Evolutionary conservation across 2,797 vertebrate genomes (phyloP).

Genomic region (Crax fasciolata): DNA sequence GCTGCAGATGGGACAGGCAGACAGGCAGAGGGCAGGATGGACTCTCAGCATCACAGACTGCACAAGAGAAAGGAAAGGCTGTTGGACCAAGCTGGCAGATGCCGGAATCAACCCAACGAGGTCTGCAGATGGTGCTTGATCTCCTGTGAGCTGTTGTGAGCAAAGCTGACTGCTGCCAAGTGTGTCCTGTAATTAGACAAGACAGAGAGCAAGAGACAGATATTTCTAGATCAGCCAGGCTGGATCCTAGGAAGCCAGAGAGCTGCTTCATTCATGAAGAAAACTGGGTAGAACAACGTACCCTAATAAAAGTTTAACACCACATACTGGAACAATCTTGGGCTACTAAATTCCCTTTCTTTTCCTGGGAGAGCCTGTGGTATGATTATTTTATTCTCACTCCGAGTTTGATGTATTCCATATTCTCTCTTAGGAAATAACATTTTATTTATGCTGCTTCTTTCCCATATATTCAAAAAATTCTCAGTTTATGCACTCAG

Average conservation of each 20-base stretch:
- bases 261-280: neutral
- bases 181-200: neutral
- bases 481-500: slow-evolving; percentile 4
- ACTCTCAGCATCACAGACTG: neutral
- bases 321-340: neutral
- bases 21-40: neutral
- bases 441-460: slow-evolving; percentile 33
- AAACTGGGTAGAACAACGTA: neutral
- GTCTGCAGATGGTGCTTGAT: neutral
- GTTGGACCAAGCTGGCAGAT: neutral
- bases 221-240: slow-evolving; percentile 12
- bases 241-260: neutral
- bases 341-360: slow-evolving; percentile 16
- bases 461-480: neutral
- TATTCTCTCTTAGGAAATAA: slow-evolving; percentile 55
- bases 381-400: slow-evolving; percentile 16
- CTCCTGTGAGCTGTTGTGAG: neutral
- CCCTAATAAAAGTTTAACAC: slow-evolving; percentile 2
- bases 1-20: neutral
- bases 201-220: accelerated
- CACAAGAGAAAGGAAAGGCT: neutral
- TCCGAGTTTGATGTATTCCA: neutral
- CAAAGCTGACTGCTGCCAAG: neutral
- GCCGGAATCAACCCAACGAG: neutral
- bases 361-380: slow-evolving; percentile 20